Evolutionary conservation across 1,140 invertebrate species (phyloP).

Genomic region (Orchesella cincta): DNA sequence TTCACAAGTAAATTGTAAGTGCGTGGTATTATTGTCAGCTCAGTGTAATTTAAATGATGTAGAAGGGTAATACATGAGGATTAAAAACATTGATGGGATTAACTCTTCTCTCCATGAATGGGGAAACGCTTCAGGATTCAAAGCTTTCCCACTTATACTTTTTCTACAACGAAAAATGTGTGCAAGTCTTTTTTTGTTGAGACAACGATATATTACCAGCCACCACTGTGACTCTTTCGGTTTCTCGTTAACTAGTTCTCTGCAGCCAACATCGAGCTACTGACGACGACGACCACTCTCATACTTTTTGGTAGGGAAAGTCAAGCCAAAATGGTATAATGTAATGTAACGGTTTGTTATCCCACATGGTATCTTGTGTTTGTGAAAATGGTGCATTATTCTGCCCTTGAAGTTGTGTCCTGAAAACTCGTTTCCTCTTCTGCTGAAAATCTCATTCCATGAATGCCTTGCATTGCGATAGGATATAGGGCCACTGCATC

Average conservation of each 20-base stretch:
- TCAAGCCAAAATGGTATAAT: neutral
- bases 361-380: neutral
- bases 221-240: neutral
- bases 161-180: too few relatives aligned
- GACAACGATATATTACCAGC: neutral
- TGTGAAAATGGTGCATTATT: neutral
- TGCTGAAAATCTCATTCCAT: too few relatives aligned
- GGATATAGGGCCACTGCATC: too few relatives aligned
- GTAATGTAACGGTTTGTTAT: neutral
- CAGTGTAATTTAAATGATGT: conserved; percentile 20
- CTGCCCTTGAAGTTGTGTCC: neutral
- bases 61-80: conserved; percentile 12
- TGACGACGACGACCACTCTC: too few relatives aligned
- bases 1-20: neutral
- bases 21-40: conserved; percentile 16
- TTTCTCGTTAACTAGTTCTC: neutral
- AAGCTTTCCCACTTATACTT: neutral
- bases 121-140: neutral
- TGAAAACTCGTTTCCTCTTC: too few relatives aligned
- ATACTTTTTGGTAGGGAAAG: neutral
- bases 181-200: neutral
- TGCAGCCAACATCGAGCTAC: neutral
- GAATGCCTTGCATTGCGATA: too few relatives aligned
- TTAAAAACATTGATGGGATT: conserved; percentile 8
- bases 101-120: neutral